These are phyloP conservation scores for Plodia interpunctella DNA, from an alignment of 1,140 invertebrate genomes.

Conservation along the genomic window DNA sequence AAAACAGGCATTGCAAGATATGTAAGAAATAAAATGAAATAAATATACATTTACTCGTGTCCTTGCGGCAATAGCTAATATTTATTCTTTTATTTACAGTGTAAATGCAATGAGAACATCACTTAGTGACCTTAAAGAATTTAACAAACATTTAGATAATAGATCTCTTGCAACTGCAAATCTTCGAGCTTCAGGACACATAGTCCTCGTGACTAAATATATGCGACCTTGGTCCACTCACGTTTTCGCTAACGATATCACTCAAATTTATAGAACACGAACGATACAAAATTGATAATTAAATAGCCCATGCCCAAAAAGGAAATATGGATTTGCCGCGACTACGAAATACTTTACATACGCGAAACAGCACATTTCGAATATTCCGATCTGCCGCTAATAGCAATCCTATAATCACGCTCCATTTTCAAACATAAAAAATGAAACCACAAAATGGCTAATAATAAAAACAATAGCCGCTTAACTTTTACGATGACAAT, in stretches of 20 bases:
- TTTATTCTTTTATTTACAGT: no score
- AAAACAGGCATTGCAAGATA: no score
- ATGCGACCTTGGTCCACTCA: slow-evolving; percentile 34
- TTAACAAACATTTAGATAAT: no score
- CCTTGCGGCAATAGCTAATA: no score
- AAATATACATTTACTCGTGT: no score
- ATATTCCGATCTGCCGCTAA: background rate
- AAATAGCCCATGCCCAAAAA: no score
- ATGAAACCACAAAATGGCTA: background rate
- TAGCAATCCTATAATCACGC: background rate
- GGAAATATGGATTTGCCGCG: no score
- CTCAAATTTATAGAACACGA: background rate
- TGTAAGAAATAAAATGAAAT: no score
- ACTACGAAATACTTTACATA: no score
- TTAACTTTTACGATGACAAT: slow-evolving; percentile 6
- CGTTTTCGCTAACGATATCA: slow-evolving; percentile 37
- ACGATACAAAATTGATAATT: background rate
- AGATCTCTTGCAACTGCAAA: background rate
- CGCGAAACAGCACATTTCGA: background rate
- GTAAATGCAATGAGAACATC: no score
- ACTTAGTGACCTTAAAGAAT: no score
- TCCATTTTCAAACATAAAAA: background rate
- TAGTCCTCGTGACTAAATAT: slow-evolving; percentile 22
- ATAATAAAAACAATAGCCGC: slow-evolving; percentile 7
- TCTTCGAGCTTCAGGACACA: background rate